phyloP scores from a whole-genome alignment of 2,113 vertebrate species.

The Trematomus loennbergii region DNA sequence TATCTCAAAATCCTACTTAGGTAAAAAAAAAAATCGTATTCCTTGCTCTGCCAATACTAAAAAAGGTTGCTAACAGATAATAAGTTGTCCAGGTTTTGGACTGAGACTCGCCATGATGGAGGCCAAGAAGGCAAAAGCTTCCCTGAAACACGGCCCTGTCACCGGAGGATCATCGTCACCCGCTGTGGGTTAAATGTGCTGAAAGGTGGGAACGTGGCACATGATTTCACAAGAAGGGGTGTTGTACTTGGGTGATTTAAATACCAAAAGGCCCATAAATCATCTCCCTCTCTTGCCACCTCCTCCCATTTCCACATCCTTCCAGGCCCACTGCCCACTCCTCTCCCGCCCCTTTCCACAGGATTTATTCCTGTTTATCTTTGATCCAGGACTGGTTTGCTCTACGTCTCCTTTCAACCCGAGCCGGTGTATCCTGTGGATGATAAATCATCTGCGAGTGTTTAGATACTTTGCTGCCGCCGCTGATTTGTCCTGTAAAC shows the following conservation, averaged over 20 bases:
- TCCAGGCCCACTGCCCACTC: conserved; percentile 55
- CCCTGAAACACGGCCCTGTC: conserved; percentile 66
- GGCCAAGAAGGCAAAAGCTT: conserved; percentile 17
- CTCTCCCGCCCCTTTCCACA: conserved; percentile 36
- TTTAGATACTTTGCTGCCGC: conserved; percentile 79
- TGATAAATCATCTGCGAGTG: conserved; percentile 78
- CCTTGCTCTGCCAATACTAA: conserved; percentile 32
- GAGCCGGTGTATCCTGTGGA: conserved; percentile 68
- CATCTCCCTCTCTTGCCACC: conserved; percentile 59
- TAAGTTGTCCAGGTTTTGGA: conserved; percentile 59
- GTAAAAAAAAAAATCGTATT: too few relatives aligned
- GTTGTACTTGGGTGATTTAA: conserved; percentile 70
- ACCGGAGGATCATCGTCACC: conserved; percentile 64
- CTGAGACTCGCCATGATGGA: conserved; percentile 47
- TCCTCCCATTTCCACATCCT: conserved; percentile 76
- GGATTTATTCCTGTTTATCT: conserved; percentile 86
- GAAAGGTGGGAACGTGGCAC: conserved; percentile 68
- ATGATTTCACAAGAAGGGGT: conserved; percentile 69
- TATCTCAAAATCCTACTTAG: too few relatives aligned
- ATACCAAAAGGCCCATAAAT: conserved; percentile 79
- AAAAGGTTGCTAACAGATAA: conserved; percentile 62
- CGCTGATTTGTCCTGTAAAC: conserved; percentile 81
- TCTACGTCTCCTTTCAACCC: conserved; percentile 76
- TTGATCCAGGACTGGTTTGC: conserved; percentile 77
- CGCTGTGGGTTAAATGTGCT: conserved; percentile 65